Evolutionary conservation across 2,888 invertebrate species (phyloP).

Genomic region (Anoplius nigerrimus): DNA sequence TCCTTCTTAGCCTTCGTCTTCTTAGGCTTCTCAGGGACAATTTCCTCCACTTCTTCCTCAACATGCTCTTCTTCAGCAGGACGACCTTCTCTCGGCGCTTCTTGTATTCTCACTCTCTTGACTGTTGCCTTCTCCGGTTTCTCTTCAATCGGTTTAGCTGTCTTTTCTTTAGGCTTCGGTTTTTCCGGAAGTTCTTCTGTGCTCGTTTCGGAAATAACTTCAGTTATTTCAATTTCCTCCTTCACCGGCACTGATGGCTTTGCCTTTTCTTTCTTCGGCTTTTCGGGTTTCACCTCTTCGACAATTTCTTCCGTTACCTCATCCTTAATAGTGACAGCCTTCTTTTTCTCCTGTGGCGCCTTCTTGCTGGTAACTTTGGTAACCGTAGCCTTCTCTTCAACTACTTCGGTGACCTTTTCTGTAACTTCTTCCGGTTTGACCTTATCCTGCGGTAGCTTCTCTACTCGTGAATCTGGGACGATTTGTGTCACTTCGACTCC

Average conservation of each 20-base stretch:
- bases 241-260: conserved; percentile 65
- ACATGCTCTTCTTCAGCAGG: conserved; percentile 40
- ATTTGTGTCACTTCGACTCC: conserved; percentile 48
- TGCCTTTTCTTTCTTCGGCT: conserved; percentile 57
- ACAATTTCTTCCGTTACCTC: conserved; percentile 58
- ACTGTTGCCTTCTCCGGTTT: conserved; percentile 38
- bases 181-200: conserved; percentile 52
- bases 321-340: conserved; percentile 50
- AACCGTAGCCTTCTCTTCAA: conserved; percentile 38
- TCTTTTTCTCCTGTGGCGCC: conserved; percentile 54
- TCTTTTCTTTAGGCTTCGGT: conserved; percentile 38
- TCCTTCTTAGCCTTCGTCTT: conserved; percentile 45
- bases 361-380: conserved; percentile 40
- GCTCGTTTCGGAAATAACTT: conserved; percentile 46
- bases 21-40: conserved; percentile 60
- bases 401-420: conserved; percentile 10
- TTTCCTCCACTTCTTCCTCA: conserved; percentile 57
- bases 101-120: conserved; percentile 44
- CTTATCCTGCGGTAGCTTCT: conserved; percentile 51
- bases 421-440: conserved; percentile 51
- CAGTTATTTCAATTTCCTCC: conserved; percentile 64
- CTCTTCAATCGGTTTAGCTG: conserved; percentile 40
- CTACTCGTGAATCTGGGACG: conserved; percentile 44
- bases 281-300: conserved; percentile 57
- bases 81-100: conserved; percentile 45